Percentiles rank a stretch among this genome's conserved stretches.
These are phyloP conservation scores for Melipona quadrifasciata DNA, from an alignment of 1,140 invertebrate species.

Conservation along the genomic window DNA sequence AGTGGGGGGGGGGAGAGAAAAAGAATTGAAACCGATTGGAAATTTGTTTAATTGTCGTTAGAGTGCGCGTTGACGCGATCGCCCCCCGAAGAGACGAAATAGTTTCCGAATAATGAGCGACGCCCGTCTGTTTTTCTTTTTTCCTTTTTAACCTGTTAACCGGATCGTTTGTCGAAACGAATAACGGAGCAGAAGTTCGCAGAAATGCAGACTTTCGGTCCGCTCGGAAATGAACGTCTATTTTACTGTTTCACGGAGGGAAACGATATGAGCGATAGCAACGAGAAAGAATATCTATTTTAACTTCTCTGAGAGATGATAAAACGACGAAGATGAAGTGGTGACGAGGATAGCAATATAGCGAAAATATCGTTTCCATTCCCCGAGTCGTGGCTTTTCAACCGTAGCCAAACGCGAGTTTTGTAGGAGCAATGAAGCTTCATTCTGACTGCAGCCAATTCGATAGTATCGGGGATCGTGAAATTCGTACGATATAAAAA, in stretches of 20 bases:
- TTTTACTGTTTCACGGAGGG: neutral
- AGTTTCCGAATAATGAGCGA: neutral
- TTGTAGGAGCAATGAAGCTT: too few species aligned
- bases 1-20: neutral
- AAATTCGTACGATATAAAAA: too few species aligned
- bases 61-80: neutral
- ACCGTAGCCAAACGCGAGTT: neutral
- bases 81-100: neutral
- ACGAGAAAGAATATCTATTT: neutral
- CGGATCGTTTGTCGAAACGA: neutral
- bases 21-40: too few species aligned
- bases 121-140: too few species aligned
- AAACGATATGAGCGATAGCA: neutral
- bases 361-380: neutral
- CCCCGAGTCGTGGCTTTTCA: neutral
- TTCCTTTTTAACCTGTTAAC: conserved; percentile 5
- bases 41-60: neutral
- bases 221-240: neutral
- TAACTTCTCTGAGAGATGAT: neutral
- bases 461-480: too few species aligned
- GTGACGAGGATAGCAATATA: neutral
- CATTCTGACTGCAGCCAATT: too few species aligned
- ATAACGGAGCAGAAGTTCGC: neutral
- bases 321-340: neutral
- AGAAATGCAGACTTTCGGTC: neutral